phyloP scores from a whole-genome alignment of 2,113 vertebrate genomes.

The Anolis carolinensis region DNA sequence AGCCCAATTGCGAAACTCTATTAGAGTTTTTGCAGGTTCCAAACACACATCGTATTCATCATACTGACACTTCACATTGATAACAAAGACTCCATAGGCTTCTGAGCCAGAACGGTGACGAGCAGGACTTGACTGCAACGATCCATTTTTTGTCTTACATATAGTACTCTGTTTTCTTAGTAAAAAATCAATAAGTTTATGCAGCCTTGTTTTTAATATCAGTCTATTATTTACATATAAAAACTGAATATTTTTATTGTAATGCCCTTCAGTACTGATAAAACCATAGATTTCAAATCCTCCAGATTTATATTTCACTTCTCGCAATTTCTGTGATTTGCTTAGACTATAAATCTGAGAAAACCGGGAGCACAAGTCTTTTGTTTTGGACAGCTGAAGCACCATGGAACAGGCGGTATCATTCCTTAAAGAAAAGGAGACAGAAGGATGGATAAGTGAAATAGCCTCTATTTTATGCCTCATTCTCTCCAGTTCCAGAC shows the following conservation, averaged over 20 bases:
- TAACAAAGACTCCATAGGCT: conserved; percentile 84
- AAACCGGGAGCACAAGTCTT: conserved; percentile 86
- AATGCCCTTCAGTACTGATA: conserved; percentile 90
- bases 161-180: conserved; percentile 83
- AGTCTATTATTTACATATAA: conserved; percentile 90
- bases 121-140: conserved; percentile 73
- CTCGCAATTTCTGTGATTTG: conserved; percentile 86
- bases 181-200: conserved; percentile 89
- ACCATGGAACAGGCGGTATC: conserved; percentile 85
- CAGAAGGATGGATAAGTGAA: conserved; percentile 87
- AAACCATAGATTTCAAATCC: conserved; percentile 85
- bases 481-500: conserved; percentile 88
- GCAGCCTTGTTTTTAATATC: conserved; percentile 91
- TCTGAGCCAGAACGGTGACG: conserved; percentile 80
- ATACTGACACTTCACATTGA: conserved; percentile 87
- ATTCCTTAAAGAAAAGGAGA: conserved; percentile 92
- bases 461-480: conserved; percentile 89
- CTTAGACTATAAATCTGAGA: conserved; percentile 87
- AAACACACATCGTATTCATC: conserved; percentile 92
- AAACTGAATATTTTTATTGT: conserved; percentile 92
- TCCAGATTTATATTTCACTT: conserved; percentile 77
- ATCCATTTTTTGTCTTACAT: conserved; percentile 75
- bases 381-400: conserved; percentile 90
- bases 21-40: conserved; percentile 92
- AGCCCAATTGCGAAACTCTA: conserved; percentile 95